Conservation (phyloP, 2,888 invertebrate genomes). For the Tenthredo notha region DNA sequence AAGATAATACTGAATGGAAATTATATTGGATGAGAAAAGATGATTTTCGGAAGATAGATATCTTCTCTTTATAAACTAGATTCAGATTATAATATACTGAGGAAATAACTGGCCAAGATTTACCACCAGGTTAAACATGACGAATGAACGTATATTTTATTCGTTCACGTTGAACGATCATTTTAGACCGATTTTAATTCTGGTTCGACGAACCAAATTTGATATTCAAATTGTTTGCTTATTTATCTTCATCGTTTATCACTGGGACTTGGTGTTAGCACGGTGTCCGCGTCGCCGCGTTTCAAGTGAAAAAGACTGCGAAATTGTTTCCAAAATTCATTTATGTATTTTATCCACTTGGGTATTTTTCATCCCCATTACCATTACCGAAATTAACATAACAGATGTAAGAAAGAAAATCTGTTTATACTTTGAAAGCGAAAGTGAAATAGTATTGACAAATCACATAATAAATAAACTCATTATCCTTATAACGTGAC, state of each 20-base stretch:
- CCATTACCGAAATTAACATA: not conserved
- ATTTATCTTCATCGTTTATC: slow-evolving; percentile 35
- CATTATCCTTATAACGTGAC: slow-evolving; percentile 1
- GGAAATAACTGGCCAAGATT: not conserved
- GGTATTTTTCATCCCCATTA: not conserved
- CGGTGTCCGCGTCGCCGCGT: not conserved
- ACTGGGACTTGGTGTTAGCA: not conserved
- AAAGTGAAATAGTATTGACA: not conserved
- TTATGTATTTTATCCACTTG: not conserved
- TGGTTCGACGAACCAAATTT: slow-evolving; percentile 27
- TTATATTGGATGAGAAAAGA: slow-evolving; percentile 31
- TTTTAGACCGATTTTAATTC: slow-evolving; percentile 27
- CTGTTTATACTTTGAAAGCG: not conserved
- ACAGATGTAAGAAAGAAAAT: not conserved
- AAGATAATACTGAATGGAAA: no score
- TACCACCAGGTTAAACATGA: not conserved
- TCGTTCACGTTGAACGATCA: not conserved
- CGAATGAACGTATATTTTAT: slow-evolving; percentile 41
- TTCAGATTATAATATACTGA: not conserved
- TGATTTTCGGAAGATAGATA: not conserved
- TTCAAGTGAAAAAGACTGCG: not conserved
- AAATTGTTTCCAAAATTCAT: slow-evolving; percentile 28
- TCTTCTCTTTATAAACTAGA: not conserved
- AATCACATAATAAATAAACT: not conserved
- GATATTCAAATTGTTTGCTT: slow-evolving; percentile 43